Conservation (phyloP, 1,140 invertebrate genomes). For the Philopotamus ludificatus region DNA sequence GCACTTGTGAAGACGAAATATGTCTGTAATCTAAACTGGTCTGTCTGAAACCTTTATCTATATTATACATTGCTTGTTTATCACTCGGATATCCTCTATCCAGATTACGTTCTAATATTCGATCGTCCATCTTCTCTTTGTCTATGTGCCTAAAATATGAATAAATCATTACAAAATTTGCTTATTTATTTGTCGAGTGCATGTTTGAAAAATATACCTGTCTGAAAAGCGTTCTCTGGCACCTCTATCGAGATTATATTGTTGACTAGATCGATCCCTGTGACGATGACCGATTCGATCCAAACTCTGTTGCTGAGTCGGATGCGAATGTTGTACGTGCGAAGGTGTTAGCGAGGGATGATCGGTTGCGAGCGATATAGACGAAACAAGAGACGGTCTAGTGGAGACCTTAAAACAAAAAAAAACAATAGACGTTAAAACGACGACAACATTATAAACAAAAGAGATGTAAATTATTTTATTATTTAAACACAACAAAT, state of each 20-base stretch:
- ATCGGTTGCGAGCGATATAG: constrained; percentile 53
- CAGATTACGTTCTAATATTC: constrained; percentile 47
- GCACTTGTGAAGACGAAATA: constrained; percentile 40
- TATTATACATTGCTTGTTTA: constrained; percentile 55
- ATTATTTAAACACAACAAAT: neutral
- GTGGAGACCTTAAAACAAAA: constrained; percentile 42
- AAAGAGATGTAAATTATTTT: neutral
- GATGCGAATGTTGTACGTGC: constrained; percentile 26
- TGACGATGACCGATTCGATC: constrained; percentile 49
- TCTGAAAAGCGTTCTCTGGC: constrained; percentile 53
- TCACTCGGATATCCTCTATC: constrained; percentile 50
- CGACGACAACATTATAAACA: neutral
- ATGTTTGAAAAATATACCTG: constrained; percentile 43
- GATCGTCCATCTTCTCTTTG: constrained; percentile 52
- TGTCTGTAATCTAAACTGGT: constrained; percentile 53
- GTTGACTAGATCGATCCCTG: constrained; percentile 26
- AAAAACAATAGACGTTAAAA: neutral
- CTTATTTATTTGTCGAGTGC: too few relatives aligned
- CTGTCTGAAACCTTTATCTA: constrained; percentile 54
- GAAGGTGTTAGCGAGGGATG: constrained; percentile 38
- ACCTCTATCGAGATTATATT: constrained; percentile 46
- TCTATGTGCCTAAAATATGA: constrained; percentile 49
- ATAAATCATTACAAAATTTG: neutral
- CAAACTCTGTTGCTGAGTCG: constrained; percentile 47
- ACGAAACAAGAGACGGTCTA: constrained; percentile 53